Evolutionary conservation across 2,797 vertebrate species (phyloP).

Genomic region (Falco columbarius): DNA sequence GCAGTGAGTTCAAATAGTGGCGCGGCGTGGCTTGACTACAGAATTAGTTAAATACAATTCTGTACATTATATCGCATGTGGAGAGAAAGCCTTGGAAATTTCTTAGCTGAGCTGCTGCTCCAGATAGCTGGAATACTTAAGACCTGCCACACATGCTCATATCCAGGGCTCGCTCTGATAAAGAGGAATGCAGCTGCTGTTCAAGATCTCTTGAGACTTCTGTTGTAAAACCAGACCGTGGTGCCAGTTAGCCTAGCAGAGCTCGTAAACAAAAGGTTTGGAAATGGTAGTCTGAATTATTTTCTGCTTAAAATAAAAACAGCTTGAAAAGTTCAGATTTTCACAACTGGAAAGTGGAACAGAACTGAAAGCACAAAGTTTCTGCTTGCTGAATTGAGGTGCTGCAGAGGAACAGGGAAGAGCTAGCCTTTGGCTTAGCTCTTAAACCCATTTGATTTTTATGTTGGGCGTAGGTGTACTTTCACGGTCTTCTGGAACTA

Average conservation of each 20-base stretch:
- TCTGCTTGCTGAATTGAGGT: background rate
- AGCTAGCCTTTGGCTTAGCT: background rate
- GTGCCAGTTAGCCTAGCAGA: background rate
- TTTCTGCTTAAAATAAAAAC: background rate
- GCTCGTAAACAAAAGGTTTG: background rate
- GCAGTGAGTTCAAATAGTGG: background rate
- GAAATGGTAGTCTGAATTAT: background rate
- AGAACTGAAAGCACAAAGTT: background rate
- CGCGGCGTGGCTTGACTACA: constrained; percentile 1
- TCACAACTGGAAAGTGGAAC: background rate
- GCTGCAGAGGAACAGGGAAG: background rate
- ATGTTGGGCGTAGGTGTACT: fast-evolving
- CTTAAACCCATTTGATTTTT: background rate
- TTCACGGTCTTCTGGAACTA: background rate
- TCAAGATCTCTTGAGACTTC: background rate
- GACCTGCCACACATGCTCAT: background rate
- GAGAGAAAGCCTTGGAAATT: background rate
- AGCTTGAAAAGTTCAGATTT: background rate
- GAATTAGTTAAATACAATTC: constrained; percentile 23
- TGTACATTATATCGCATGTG: background rate
- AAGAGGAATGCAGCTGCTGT: background rate
- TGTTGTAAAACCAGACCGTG: background rate
- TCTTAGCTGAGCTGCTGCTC: background rate
- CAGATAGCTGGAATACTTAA: background rate
- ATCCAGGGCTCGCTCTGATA: background rate